phyloP scores from a whole-genome alignment of 2,113 vertebrate genomes.

The Tupaia chinensis region DNA sequence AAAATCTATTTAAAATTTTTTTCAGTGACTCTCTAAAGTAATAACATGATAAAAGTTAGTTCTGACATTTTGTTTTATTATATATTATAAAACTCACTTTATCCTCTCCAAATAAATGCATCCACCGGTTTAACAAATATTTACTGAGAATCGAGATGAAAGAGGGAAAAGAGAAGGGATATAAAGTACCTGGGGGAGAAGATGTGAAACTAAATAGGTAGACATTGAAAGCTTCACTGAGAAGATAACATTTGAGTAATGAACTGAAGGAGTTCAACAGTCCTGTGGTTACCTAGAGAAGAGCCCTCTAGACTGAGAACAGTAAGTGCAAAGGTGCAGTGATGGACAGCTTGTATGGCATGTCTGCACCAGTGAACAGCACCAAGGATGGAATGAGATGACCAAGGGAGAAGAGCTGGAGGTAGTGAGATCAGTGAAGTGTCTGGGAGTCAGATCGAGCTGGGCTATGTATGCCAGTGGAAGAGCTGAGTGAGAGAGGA shows the following conservation, averaged over 20 bases:
- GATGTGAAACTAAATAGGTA: background rate
- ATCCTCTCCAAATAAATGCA: conserved; percentile 26
- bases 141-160: background rate
- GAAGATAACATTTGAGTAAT: background rate
- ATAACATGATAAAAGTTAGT: background rate
- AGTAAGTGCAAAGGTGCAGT: background rate
- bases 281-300: background rate
- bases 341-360: background rate
- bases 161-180: background rate
- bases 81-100: conserved; percentile 11
- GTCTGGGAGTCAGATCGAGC: background rate
- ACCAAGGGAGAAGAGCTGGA: background rate
- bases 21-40: background rate
- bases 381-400: background rate
- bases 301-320: background rate
- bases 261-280: background rate
- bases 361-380: background rate
- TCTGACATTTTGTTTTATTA: conserved; percentile 41
- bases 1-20: background rate
- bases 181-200: background rate
- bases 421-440: background rate
- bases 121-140: background rate
- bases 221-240: background rate
- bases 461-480: background rate
- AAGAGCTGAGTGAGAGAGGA: background rate